Evolutionary conservation across 2,888 invertebrate genomes (phyloP), one percentile per base, ranked within the genome.

Genomic region (Tinea semifulvella): DNA sequence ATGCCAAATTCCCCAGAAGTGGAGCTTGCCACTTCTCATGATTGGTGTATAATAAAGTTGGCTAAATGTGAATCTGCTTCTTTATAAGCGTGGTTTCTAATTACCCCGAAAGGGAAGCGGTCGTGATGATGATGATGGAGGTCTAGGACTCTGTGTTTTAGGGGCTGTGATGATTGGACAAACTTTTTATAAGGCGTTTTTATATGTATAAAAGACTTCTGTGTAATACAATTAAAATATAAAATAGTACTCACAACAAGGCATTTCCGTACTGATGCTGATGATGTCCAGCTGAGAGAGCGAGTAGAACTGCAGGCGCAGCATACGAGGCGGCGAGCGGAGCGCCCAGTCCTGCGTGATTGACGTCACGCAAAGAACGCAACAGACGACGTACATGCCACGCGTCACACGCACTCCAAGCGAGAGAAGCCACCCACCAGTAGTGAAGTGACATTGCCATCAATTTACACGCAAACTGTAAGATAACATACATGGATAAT

Each of bases 241-340:
- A 22, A 5, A 7, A 22, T 28, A 11, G 27, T 48, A 88, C 92
- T 90, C 72, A 96, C 95, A 96, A 96, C 49, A 92, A 87, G 57
- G 91, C 90, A 63, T 94, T 96, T 56, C 96, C 97, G 67, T 97
- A 98, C 64, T 96, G 96, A 58, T 96, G 95, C 26, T 95, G 95
- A 45, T 95, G 85, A 0, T 97, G 94, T 0, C 95, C 94, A 18
- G 96, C 94, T 2, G 96, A 91, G 16, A 98, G 80, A 22, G 94
- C 94, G 1, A 97, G 93, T 39, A 93, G 87, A 10, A 97, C 88
- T 1, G 96, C 96, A 0, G 98, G 97, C 49, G 92, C 86, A 46
- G 92, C 96, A 66, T 96, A 98, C 11, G 96, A 97, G 11, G 93
- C 91, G 56, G 95, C 93, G 65, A 94, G 97, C 65, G 96, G 94